These are phyloP conservation scores for Chaetodon trifascialis DNA, from an alignment of 2,113 vertebrate species.

Conservation along the genomic window DNA sequence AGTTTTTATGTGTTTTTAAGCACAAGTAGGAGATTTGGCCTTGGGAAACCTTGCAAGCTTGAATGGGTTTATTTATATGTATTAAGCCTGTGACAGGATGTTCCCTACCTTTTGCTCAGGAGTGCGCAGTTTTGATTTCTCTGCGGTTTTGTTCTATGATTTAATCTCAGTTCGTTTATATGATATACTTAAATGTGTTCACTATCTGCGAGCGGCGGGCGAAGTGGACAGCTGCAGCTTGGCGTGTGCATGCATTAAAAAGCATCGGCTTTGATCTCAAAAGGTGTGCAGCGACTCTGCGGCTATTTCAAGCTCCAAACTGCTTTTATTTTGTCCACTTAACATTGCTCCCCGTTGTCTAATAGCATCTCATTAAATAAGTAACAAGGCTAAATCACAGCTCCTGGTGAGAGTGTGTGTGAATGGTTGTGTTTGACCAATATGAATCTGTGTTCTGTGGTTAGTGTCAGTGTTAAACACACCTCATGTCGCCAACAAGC, in stretches of 20 bases:
- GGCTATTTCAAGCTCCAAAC: constrained; percentile 1
- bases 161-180: not conserved
- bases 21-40: no score
- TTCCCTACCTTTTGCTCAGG: not conserved
- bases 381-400: constrained; percentile 27
- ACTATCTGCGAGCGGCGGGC: no score
- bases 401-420: not conserved
- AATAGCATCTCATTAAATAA: constrained; percentile 28
- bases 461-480: not conserved
- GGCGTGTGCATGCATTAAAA: no score
- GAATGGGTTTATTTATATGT: no score
- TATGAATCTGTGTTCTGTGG: not conserved
- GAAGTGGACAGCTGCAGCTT: no score
- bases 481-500: constrained; percentile 11
- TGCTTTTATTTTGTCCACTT: constrained; percentile 37
- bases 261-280: no score
- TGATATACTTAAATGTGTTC: not conserved
- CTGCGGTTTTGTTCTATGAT: not conserved
- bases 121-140: no score
- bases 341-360: constrained; percentile 24
- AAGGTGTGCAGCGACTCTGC: not conserved
- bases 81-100: not conserved
- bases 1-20: no score
- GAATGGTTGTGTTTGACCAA: not conserved
- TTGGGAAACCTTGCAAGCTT: no score